Evolutionary conservation across 1,140 invertebrate species (phyloP).

Genomic region (Cyclargus thomasi): DNA sequence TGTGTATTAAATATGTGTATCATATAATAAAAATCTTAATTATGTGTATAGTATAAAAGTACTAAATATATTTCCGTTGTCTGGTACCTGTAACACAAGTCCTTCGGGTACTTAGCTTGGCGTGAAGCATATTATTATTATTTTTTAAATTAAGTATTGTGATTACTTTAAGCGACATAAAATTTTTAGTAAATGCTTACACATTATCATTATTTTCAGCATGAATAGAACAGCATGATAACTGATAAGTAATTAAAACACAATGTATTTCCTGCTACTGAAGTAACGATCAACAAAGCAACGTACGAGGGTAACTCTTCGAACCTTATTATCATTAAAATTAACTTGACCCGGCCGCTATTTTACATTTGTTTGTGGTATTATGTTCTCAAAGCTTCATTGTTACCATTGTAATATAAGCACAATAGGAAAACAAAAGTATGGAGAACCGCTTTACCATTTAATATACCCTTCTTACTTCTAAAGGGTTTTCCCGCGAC

Average conservation of each 20-base stretch:
- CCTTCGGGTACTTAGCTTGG: too few relatives aligned
- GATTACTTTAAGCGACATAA: too few relatives aligned
- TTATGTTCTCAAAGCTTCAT: conserved; percentile 2
- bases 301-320: neutral
- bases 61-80: too few relatives aligned
- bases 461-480: neutral
- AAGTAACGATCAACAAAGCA: neutral
- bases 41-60: too few relatives aligned
- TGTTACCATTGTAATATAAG: conserved; percentile 1
- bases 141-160: too few relatives aligned
- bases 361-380: conserved; percentile 4
- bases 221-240: too few relatives aligned
- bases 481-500: neutral
- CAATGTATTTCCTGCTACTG: neutral
- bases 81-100: too few relatives aligned
- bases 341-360: neutral
- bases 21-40: too few relatives aligned
- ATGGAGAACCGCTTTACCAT: neutral
- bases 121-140: too few relatives aligned
- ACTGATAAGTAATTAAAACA: neutral
- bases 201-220: too few relatives aligned
- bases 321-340: conserved; percentile 3
- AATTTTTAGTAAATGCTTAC: too few relatives aligned
- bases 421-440: conserved; percentile 13
- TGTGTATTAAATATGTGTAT: too few relatives aligned